These are phyloP conservation scores for Tethea ocularis DNA, from an alignment of 2,888 invertebrate species.

Conservation along the genomic window DNA sequence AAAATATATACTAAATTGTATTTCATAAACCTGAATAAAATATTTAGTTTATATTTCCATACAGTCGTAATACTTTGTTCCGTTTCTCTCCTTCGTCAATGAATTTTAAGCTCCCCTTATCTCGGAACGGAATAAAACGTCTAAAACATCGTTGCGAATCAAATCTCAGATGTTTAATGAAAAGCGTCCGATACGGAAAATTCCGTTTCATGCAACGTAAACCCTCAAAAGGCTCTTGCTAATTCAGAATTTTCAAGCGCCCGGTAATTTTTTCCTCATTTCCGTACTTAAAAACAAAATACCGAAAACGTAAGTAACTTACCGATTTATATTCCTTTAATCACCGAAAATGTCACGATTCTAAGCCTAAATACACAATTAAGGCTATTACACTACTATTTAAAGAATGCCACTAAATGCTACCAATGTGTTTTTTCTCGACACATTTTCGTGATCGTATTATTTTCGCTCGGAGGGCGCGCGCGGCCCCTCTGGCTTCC, in stretches of 20 bases:
- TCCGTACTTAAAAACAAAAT: slow-evolving; percentile 17
- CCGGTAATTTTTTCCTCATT: slow-evolving; percentile 18
- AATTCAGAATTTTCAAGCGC: slow-evolving; percentile 36
- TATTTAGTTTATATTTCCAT: too few relatives aligned
- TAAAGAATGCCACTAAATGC: neutral
- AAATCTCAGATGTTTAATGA: neutral
- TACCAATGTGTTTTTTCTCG: slow-evolving; percentile 7
- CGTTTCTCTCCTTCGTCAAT: neutral
- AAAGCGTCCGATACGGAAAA: slow-evolving; percentile 4
- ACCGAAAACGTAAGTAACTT: slow-evolving; percentile 25
- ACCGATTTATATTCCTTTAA: slow-evolving; percentile 43
- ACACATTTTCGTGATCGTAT: slow-evolving; percentile 2
- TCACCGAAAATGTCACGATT: slow-evolving; percentile 36
- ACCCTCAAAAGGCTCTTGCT: slow-evolving; percentile 8
- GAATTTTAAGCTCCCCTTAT: neutral
- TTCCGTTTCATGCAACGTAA: neutral
- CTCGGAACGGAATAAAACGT: neutral
- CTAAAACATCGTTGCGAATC: neutral
- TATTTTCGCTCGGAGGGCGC: slow-evolving; percentile 24
- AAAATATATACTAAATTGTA: too few relatives aligned
- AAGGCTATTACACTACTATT: slow-evolving; percentile 11
- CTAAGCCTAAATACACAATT: slow-evolving; percentile 29
- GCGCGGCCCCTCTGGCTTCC: slow-evolving; percentile 52
- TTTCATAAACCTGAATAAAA: too few relatives aligned
- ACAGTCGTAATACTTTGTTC: too few relatives aligned